Percentiles rank a stretch among this genome's conserved stretches.
Conservation (phyloP, 2,113 vertebrate species). For the Oncorhynchus masou region DNA sequence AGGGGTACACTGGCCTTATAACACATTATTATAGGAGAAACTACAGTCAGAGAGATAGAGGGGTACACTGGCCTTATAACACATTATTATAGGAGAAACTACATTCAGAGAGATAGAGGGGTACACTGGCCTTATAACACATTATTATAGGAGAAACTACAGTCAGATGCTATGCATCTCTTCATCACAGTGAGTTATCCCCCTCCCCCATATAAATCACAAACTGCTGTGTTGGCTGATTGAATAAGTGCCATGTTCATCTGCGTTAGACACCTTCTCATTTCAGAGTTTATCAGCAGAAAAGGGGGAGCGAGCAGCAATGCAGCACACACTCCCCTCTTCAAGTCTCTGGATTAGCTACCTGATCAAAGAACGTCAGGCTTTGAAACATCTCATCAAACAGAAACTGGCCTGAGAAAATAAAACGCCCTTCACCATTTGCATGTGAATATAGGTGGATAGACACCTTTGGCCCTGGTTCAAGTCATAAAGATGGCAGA, state of each 20-base stretch:
- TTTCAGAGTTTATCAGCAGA: constrained; percentile 68
- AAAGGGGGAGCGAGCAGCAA: constrained; percentile 54
- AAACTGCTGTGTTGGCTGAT: constrained; percentile 64
- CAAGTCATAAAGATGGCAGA: constrained; percentile 39
- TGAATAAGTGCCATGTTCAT: constrained; percentile 69
- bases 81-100: too few relatives aligned
- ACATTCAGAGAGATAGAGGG: too few relatives aligned
- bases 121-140: too few relatives aligned
- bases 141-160: too few relatives aligned
- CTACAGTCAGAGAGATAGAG: too few relatives aligned
- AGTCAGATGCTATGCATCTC: constrained; percentile 43
- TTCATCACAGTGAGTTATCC: constrained; percentile 53
- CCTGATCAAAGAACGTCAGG: constrained; percentile 66
- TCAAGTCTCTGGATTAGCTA: constrained; percentile 59
- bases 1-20: too few relatives aligned
- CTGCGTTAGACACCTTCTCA: constrained; percentile 66
- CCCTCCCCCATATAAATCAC: constrained; percentile 14
- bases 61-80: too few relatives aligned
- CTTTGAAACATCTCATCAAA: constrained; percentile 61
- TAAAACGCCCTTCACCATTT: constrained; percentile 51
- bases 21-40: too few relatives aligned
- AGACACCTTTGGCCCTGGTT: constrained; percentile 30
- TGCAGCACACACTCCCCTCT: constrained; percentile 48
- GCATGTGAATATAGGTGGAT: constrained; percentile 47
- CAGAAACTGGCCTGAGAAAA: constrained; percentile 59